Evolutionary conservation across 2,113 vertebrate genomes (phyloP), one percentile per base, ranked within the genome.

Genomic region (Sisor rabdophorus): DNA sequence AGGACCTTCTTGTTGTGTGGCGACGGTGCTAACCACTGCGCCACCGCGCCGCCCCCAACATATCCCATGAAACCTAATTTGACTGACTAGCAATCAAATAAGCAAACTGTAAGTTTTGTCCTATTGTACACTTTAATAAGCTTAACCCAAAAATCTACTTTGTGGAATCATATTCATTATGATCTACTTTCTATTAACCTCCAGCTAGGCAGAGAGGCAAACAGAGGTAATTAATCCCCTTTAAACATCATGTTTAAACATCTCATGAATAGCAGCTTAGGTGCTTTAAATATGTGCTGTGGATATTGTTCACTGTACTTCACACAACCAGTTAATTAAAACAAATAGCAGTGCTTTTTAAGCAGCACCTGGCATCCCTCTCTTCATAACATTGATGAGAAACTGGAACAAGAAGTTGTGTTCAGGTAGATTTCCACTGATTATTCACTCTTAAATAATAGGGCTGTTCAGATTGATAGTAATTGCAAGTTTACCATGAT

Each of bases 241-340:
- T 4, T 47, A 71, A 26, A 67, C 22, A 56, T 73, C 47, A 68
- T 78, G 54, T 7, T 71, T 50, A 63, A 78, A 71, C 58, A 71
- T 40, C 13, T 4, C 19, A 40, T 71, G 67, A 70, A 70, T 36
- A 28, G 50, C 50, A 50, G 7, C 12, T 13, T 6, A 19, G 53
- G 32, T 15, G 75, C 53, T 70, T 59, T 70, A 50, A 70, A 60
- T 53, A 71, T 12, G 47, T 20, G 67, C 54, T 40, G 64, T 60
- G 59, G 54, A 28, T 67, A 48, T 58, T 58, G 59, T 58, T 58
- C 36, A 73, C 4, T 6, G 20, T 32, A 22, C 40, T 28, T 58
- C 74, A 76, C 20, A 4, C 5, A 68, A 48, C 17, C 36, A 30
- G 12, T 68, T 56, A 54, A 47, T 47, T 10, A 11, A 63, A 26